Evolutionary conservation across 1,140 invertebrate species (phyloP).

Genomic region (Archegozetes longisetosus): DNA sequence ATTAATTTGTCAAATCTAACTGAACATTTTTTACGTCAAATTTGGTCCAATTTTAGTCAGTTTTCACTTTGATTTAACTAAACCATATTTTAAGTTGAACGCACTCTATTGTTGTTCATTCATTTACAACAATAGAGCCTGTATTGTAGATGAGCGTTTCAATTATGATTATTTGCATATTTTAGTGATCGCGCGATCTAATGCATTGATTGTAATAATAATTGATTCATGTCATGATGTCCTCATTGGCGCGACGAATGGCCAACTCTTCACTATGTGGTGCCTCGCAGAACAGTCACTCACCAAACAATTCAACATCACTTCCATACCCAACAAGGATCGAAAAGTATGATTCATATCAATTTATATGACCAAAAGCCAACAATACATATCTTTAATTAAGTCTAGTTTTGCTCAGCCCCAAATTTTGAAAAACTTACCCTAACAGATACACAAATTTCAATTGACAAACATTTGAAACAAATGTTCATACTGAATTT

Average conservation of each 20-base stretch:
- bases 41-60: too few species aligned
- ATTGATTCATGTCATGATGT: constrained; percentile 3
- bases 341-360: constrained; percentile 45
- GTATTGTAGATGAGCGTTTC: too few species aligned
- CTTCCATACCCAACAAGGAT: constrained; percentile 57
- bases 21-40: too few species aligned
- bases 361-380: not conserved
- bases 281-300: not conserved
- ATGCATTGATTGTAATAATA: not conserved
- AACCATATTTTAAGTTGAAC: too few species aligned
- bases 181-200: too few species aligned
- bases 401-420: not conserved
- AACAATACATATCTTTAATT: not conserved
- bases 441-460: not conserved
- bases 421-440: not conserved
- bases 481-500: not conserved
- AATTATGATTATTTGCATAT: not conserved
- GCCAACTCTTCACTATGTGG: constrained; percentile 12
- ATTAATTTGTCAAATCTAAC: too few species aligned
- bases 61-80: too few species aligned
- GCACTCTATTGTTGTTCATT: too few species aligned
- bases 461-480: not conserved
- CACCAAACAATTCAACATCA: constrained; percentile 36
- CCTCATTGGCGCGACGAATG: constrained; percentile 11
- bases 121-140: too few species aligned